These are phyloP conservation scores for Congeria kusceri DNA, from an alignment of 2,888 invertebrate species.

Conservation along the genomic window DNA sequence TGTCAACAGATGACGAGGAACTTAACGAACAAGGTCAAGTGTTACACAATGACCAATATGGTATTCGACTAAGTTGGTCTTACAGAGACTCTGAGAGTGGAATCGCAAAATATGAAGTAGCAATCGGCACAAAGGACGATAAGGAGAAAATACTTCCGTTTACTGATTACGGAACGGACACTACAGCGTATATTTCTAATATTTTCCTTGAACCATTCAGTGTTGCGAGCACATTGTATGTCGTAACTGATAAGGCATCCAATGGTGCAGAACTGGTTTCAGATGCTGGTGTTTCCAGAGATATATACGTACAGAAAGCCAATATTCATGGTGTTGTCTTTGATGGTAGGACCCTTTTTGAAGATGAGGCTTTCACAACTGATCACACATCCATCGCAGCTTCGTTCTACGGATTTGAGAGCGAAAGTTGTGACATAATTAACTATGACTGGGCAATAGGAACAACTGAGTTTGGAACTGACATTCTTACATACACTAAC, in stretches of 20 bases:
- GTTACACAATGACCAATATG: conserved; percentile 65
- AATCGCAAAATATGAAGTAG: conserved; percentile 56
- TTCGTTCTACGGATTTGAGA: conserved; percentile 74
- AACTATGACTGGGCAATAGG: conserved; percentile 77
- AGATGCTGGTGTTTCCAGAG: conserved; percentile 38
- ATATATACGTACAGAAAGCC: conserved; percentile 62
- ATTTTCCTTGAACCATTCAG: conserved; percentile 46
- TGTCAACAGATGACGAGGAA: conserved; percentile 69
- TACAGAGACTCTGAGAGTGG: conserved; percentile 71
- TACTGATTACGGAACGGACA: conserved; percentile 42
- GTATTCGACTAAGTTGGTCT: conserved; percentile 65
- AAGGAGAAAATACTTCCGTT: conserved; percentile 26
- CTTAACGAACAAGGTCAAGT: conserved; percentile 60
- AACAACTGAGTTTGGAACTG: conserved; percentile 66
- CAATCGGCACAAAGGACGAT: conserved; percentile 50
- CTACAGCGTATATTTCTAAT: conserved; percentile 45
- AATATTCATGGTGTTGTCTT: conserved; percentile 70
- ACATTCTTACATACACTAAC: conserved; percentile 69
- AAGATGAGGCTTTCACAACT: conserved; percentile 63
- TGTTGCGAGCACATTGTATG: conserved; percentile 39
- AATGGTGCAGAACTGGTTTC: conserved; percentile 70
- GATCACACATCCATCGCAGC: conserved; percentile 73
- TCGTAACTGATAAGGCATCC: conserved; percentile 56
- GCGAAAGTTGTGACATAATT: conserved; percentile 72
- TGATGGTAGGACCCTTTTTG: conserved; percentile 65